A percentile compares a stretch with the other conserved stretches of the same genome.
phyloP scores from a whole-genome alignment of 30 jellyfish, hydroid and myxozoan species.

The Cassiopea xamachana region DNA sequence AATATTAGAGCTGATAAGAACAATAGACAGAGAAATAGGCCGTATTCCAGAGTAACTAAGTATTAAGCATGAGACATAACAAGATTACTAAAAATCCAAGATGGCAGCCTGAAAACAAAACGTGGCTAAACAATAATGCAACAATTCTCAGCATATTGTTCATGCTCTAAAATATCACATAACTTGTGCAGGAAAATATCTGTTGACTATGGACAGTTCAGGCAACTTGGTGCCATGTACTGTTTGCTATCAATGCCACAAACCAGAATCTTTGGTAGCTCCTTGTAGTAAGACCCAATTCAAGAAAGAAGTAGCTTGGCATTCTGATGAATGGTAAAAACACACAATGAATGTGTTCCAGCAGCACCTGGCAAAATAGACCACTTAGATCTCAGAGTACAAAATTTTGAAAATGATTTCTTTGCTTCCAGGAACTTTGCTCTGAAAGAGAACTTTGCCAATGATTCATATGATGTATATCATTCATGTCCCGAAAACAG shows the following conservation, averaged over 20 bases:
- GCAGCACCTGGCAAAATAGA: conserved; percentile 34
- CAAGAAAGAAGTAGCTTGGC: background rate
- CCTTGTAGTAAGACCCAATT: conserved; percentile 21
- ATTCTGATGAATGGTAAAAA: background rate
- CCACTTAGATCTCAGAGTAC: conserved; percentile 20
- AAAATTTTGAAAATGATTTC: background rate
- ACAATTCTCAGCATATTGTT: conserved; percentile 1
- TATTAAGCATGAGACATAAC: no score
- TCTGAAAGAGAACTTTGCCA: background rate
- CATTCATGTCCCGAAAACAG: conserved; percentile 23
- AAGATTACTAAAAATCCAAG: no score
- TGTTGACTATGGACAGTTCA: conserved; percentile 23
- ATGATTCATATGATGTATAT: conserved; percentile 23
- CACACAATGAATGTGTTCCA: conserved; percentile 12
- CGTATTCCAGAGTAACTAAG: no score
- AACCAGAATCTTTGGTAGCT: conserved; percentile 12
- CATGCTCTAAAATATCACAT: background rate
- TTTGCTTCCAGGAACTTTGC: background rate
- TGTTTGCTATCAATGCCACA: conserved; percentile 25
- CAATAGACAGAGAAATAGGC: no score
- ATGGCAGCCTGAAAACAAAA: no score
- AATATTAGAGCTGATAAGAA: no score
- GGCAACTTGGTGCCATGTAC: conserved; percentile 15
- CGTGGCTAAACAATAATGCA: no score
- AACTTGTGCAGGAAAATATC: conserved; percentile 4